Evolutionary conservation across 2,888 invertebrate genomes (phyloP).

Genomic region (Drosophila subquinaria): DNA sequence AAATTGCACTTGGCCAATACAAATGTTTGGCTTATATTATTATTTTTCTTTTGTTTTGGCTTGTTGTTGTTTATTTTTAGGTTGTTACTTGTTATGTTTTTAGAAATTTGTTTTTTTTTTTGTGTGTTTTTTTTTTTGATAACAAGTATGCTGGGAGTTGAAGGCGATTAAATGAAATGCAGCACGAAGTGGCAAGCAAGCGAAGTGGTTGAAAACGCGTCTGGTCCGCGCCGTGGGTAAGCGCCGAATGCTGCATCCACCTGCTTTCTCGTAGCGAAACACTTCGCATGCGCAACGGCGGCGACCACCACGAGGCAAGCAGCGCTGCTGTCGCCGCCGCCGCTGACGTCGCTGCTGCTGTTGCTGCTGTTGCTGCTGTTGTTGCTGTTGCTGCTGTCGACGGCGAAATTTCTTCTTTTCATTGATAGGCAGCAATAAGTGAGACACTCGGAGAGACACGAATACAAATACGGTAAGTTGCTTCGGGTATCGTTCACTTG

Average conservation of each 20-base stretch:
- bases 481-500: constrained; percentile 30
- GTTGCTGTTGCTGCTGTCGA: constrained; percentile 33
- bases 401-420: constrained; percentile 82
- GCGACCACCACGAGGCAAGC: constrained; percentile 49
- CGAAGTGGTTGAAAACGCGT: constrained; percentile 81
- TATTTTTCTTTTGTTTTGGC: background rate
- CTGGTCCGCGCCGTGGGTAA: constrained; percentile 86
- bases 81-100: too few species aligned
- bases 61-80: constrained; percentile 21
- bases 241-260: constrained; percentile 86
- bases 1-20: constrained; percentile 3
- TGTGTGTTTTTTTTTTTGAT: constrained; percentile 4
- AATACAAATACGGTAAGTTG: constrained; percentile 53
- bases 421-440: constrained; percentile 65
- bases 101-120: constrained; percentile 3
- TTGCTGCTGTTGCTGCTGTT: constrained; percentile 2
- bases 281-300: constrained; percentile 85
- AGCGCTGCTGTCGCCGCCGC: constrained; percentile 43
- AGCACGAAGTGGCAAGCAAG: constrained; percentile 25
- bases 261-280: constrained; percentile 86
- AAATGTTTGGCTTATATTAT: background rate
- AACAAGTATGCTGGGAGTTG: constrained; percentile 2
- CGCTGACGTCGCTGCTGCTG: background rate
- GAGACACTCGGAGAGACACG: constrained; percentile 44
- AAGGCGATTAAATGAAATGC: constrained; percentile 5